Conservation (phyloP, 2,888 invertebrate species). For the Hirtodrosophila histrioides region DNA sequence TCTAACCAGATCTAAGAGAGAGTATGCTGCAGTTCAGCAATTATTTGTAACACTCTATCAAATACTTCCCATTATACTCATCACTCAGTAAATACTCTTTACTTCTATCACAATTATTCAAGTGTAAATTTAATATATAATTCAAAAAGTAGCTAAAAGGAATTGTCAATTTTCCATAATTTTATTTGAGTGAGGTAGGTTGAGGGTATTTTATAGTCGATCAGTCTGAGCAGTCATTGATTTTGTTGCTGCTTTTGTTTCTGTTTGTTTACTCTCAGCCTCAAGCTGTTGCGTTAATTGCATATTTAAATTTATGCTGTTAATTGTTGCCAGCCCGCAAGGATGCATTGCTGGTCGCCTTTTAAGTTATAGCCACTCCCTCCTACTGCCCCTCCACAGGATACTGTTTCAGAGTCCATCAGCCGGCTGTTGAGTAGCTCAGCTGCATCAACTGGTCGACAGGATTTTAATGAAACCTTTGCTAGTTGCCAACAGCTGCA, state of each 20-base stretch:
- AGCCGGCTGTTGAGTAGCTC: slow-evolving; percentile 35
- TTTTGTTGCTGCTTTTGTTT: slow-evolving; percentile 14
- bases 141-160: too few relatives aligned
- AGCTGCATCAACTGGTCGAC: slow-evolving; percentile 47
- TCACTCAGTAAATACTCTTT: too few relatives aligned
- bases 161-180: too few relatives aligned
- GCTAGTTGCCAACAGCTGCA: slow-evolving; percentile 11
- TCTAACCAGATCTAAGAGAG: neutral
- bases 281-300: slow-evolving; percentile 80
- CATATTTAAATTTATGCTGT: slow-evolving; percentile 81
- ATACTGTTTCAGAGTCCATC: slow-evolving; percentile 7
- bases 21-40: neutral
- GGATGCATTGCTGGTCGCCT: slow-evolving; percentile 36
- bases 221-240: neutral
- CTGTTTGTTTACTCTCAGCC: slow-evolving; percentile 40
- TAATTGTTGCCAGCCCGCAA: slow-evolving; percentile 63
- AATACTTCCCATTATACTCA: too few relatives aligned
- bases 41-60: too few relatives aligned
- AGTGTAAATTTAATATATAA: too few relatives aligned
- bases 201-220: slow-evolving; percentile 5
- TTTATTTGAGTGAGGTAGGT: too few relatives aligned
- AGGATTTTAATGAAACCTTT: slow-evolving; percentile 47
- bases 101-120: too few relatives aligned
- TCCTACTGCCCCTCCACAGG: neutral
- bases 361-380: slow-evolving; percentile 49